Evolutionary conservation across 2,113 vertebrate genomes (phyloP).

Genomic region (Muscicapa adusta): DNA sequence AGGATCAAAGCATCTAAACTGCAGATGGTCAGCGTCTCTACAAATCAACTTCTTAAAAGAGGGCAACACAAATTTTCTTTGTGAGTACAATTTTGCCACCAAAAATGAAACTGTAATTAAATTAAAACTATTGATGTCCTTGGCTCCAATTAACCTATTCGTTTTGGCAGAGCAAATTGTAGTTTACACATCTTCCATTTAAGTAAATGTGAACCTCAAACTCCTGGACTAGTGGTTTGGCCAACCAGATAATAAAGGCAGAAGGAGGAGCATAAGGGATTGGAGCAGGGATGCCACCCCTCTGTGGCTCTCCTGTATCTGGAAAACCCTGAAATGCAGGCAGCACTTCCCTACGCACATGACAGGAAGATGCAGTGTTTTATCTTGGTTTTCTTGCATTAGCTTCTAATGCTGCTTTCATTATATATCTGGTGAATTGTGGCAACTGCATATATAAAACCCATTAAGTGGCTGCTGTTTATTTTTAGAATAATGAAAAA

Average conservation of each 20-base stretch:
- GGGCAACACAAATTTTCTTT: background rate
- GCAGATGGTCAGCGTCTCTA: background rate
- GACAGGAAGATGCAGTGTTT: background rate
- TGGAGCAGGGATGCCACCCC: background rate
- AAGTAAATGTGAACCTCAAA: background rate
- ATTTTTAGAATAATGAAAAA: conserved; percentile 9
- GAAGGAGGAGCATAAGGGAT: background rate
- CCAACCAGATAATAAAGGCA: background rate
- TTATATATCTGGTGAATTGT: background rate
- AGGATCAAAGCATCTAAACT: background rate
- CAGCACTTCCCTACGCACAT: background rate
- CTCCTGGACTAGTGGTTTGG: background rate
- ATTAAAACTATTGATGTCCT: background rate
- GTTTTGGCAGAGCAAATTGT: background rate
- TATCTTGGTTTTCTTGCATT: background rate
- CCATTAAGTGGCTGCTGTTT: background rate
- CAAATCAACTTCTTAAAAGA: background rate
- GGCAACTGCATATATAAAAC: background rate
- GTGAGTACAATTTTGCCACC: background rate
- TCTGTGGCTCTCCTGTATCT: background rate
- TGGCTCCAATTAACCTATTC: background rate
- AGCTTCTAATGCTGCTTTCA: background rate
- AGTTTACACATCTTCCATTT: background rate
- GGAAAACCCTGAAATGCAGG: background rate
- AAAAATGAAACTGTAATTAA: background rate